Base-by-base conservation (phyloP, 2,113 vertebrate genomes). In the Hippopotamus amphibius region DNA sequence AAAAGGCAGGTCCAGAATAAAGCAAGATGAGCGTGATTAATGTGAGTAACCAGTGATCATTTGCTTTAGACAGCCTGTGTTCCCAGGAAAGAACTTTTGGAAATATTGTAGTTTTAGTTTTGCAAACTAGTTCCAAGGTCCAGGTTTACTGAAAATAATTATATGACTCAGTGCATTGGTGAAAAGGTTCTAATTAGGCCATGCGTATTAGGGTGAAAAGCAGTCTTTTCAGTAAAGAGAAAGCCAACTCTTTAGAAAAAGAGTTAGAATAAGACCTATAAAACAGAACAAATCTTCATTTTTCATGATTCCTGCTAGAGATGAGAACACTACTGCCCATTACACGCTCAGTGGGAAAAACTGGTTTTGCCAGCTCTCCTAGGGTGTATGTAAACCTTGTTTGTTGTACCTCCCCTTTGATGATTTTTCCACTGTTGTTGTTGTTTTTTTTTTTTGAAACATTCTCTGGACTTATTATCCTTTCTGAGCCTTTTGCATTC, bases 201-300 rank as follows among this genome's bases (percentile, higher is more conserved):
- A n/a, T 88, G 19, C 71, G 11, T 94, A 37, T 80, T 53, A 46
- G 24, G 37, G 11, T 93, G 43, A 79, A 82, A 88, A 92, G 53
- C 24, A 68, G 66, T 26, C 50, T 43, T 94, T 96, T 91, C 59
- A 33, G 59, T 69, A 92, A 28, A 92, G 65, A 41, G 22, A 94
- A 97, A 79, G 7, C 48, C 84, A 94, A 37, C 17, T 15, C 46
- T 89, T 91, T 59, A 43, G 63, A 74, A 72, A 41, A 77, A 86
- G 87, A 71, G 66, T 66, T 69, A 71, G 59, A 93, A 59, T 53
- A 88, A 92, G 66, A 76, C 81, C 30, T 59, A 7, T 86, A 57
- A 88, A 57, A 93, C 5, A 50, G 81, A 96, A 61, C 7, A 69
- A 43, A 66, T 43, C 7, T 41, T 82, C 7, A 11, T 50, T 91